A percentile compares a stretch with the other conserved stretches of the same genome.
Conservation (phyloP, 2,888 invertebrate genomes). For the Ophioninae sp. region DNA sequence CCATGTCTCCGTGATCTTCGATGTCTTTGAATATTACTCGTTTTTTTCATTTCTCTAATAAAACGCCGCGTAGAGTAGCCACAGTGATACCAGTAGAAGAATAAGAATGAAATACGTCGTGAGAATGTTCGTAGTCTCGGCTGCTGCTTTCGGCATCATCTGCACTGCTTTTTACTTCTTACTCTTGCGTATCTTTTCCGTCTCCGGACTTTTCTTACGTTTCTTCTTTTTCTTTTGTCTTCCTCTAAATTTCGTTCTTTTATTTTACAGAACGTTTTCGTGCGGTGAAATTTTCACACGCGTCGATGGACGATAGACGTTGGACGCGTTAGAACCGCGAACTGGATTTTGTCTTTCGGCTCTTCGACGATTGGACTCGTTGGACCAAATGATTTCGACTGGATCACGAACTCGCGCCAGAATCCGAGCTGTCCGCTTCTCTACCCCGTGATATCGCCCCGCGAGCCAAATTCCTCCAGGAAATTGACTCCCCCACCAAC, state of each 20-base stretch:
- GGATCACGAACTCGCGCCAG: slow-evolving; percentile 45
- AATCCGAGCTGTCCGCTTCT: slow-evolving; percentile 29
- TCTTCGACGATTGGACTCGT: neutral
- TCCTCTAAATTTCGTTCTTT: neutral
- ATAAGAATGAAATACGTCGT: slow-evolving; percentile 88
- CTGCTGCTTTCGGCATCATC: slow-evolving; percentile 71
- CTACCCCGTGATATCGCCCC: slow-evolving; percentile 17
- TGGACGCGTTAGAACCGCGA: slow-evolving; percentile 2
- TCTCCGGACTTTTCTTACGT: neutral
- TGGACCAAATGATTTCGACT: slow-evolving; percentile 50
- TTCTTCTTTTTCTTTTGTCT: slow-evolving; percentile 9
- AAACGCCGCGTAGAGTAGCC: slow-evolving; percentile 86
- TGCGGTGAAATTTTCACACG: neutral
- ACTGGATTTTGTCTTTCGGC: slow-evolving; percentile 1
- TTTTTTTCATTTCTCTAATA: slow-evolving; percentile 70
- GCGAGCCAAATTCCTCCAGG: slow-evolving; percentile 72
- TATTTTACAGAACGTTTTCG: slow-evolving; percentile 21
- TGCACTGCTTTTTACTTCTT: slow-evolving; percentile 34
- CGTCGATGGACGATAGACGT: neutral
- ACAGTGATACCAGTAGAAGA: slow-evolving; percentile 85
- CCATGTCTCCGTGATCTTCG: slow-evolving; percentile 44
- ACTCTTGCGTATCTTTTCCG: slow-evolving; percentile 11
- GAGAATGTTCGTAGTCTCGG: slow-evolving; percentile 86
- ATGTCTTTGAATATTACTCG: neutral
- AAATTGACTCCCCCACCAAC: slow-evolving; percentile 68